Evolutionary conservation across 2,113 vertebrate species (phyloP), one percentile per base, ranked within the genome.

Genomic region (Rhinoptilus africanus): DNA sequence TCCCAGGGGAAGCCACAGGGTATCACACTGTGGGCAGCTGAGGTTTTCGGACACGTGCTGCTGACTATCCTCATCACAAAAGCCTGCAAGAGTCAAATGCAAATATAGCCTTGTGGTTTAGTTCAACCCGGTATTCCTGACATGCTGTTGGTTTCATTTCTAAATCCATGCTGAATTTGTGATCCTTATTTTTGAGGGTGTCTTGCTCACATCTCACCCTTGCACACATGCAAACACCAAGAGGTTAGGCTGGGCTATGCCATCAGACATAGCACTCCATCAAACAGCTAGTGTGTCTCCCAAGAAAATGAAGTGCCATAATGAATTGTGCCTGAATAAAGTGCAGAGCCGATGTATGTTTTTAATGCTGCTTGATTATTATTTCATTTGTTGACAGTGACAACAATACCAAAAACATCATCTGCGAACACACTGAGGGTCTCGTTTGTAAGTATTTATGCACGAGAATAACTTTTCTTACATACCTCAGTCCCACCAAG

Each of bases 131-230:
- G 7, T 34, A 13, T 32, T 85, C 39, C 35, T 56, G 64, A 51
- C 14, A 14, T 0, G 0, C 10, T 11, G 0, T 22, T 24, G 24
- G 13, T 34, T 69, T 73, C 0, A 37, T 26, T 56, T 62, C 57
- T 27, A 57, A 48, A 50, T 48, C 72, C 12, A 24, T 53, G n/a
- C 11, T 73, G 63, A 53, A 62, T 32, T 35, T 39, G 3, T 43
- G 15, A 11, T 15, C 37, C 92, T 76, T 57, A 15, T 92, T 85
- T 85, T 51, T 41, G 7, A 14, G 4, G 6, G 2, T 9, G 28
- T n/a, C 64, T 71, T 37, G 23, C 16, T 82, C 24, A 54, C 26
- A 22, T 15, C 60, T 93, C 35, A 32, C 41, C 14, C 57, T 54
- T 51, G 22, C 34, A 47, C 39, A 43, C 30, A 15, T 47, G 45